Percentiles rank a stretch among this genome's conserved stretches.
Evolutionary conservation across 2,888 invertebrate genomes (phyloP).

Genomic region (Biston stratarius): DNA sequence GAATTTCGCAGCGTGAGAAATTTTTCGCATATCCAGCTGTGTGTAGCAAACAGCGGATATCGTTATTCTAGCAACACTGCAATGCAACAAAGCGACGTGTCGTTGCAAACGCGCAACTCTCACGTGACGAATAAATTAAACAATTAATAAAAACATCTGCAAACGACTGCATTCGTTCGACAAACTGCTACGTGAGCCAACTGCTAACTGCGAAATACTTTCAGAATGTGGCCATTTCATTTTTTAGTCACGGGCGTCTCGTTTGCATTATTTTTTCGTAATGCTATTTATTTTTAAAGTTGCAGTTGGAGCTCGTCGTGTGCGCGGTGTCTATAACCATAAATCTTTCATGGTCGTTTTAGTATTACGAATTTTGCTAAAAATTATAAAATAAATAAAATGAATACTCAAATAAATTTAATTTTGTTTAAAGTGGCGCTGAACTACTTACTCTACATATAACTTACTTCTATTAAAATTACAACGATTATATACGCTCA

Average conservation of each 20-base stretch:
- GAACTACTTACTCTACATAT: too few species aligned
- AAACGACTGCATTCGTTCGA: constrained; percentile 14
- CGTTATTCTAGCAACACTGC: background rate
- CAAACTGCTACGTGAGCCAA: constrained; percentile 5
- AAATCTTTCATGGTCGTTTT: background rate
- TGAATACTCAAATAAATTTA: too few species aligned
- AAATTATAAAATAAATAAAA: too few species aligned
- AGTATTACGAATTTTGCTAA: too few species aligned
- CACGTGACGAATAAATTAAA: constrained; percentile 18
- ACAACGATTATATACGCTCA: too few species aligned
- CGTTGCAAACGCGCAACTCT: constrained; percentile 9
- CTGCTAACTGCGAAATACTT: constrained; percentile 1
- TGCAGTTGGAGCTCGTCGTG: constrained; percentile 2
- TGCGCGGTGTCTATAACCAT: background rate
- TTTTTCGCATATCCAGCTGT: background rate
- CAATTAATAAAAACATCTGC: constrained; percentile 23
- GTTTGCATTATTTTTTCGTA: constrained; percentile 10
- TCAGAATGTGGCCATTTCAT: constrained; percentile 8
- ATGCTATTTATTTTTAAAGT: constrained; percentile 5
- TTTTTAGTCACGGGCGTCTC: constrained; percentile 15
- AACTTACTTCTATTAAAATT: too few species aligned
- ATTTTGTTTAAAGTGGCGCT: too few species aligned
- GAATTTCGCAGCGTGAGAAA: too few species aligned
- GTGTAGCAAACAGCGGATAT: background rate
- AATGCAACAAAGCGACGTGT: constrained; percentile 12